Conservation (phyloP, 2,888 invertebrate species). For the Graphium colonna region DNA sequence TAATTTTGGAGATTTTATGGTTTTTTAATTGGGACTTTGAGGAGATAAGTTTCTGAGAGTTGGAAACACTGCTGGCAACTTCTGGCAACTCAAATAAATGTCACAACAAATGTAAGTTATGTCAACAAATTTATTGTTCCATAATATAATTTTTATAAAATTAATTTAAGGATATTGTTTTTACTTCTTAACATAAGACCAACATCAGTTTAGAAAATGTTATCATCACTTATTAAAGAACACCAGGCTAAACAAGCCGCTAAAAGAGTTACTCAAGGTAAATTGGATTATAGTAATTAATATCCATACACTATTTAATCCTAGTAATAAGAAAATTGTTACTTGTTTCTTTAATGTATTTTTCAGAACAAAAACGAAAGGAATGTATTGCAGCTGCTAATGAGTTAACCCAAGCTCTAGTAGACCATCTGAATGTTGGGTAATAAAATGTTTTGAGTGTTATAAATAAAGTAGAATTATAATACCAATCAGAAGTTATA, state of each 20-base stretch:
- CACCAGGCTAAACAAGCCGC: constrained; percentile 90
- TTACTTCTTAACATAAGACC: background rate
- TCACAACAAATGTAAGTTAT: background rate
- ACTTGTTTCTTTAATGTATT: background rate
- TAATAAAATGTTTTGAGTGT: constrained; percentile 58
- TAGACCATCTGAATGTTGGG: constrained; percentile 99
- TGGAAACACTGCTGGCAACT: too few relatives aligned
- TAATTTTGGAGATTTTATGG: too few relatives aligned
- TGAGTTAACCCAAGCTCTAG: constrained; percentile 94
- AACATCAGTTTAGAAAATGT: constrained; percentile 75
- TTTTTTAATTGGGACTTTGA: too few relatives aligned
- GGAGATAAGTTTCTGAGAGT: too few relatives aligned
- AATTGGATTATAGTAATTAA: background rate
- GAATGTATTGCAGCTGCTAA: constrained; percentile 96
- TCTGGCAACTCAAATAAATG: background rate
- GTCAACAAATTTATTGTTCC: background rate
- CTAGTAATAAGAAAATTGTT: background rate
- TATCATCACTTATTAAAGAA: constrained; percentile 92
- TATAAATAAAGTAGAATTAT: too few relatives aligned
- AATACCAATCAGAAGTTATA: too few relatives aligned
- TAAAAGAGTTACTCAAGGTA: constrained; percentile 91
- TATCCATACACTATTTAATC: background rate
- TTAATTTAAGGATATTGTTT: background rate
- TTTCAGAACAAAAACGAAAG: constrained; percentile 93
- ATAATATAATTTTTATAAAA: background rate